Base-by-base conservation (phyloP, 2,888 invertebrate genomes). In the Colletes collaris region DNA sequence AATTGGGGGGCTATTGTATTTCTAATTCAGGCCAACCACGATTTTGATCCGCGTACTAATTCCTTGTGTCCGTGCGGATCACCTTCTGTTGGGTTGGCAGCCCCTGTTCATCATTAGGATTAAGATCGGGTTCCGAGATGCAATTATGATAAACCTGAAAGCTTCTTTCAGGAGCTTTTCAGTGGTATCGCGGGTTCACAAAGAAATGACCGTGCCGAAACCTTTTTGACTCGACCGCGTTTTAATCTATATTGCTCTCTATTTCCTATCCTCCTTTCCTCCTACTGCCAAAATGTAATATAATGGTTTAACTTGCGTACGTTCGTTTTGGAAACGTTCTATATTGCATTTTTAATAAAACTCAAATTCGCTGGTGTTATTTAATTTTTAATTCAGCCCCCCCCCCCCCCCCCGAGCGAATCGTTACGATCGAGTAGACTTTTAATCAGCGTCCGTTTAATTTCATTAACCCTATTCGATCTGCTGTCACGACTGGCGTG, bases 61-160 rank as follows among this genome's bases (percentile, higher is more conserved):
- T 50, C 7, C n/a, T 35, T 40, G n/a, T 11, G 16, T 65, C 35
- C 53, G 53, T 62, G n/a, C 44, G 56, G 44, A 59, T 60, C 37
- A 46, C 7, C n/a, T 71, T 58, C 62, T 64, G 53, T 49, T 58
- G 44, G 50, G 63, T 60, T 56, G 44, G 44, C 49, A 56, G 66
- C 55, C 60, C 27, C 66, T 49, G 69, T 67, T 49, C 55, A 59
- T 68, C 65, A 70, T 75, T 76, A 77, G 40, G 55, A 72, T 46
- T 59, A 73, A 75, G 80, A 83, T 83, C 73, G 76, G 69, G 80
- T 86, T 55, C 50, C 62, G 76, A 90, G 91, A 91, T 91, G 91
- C 91, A 91, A 91, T 91, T 91, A 91, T 90, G 91, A 91, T 91
- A 91, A 91, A 90, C 87, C 86, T 85, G 85, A 87, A 85, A 88